These are phyloP conservation scores for Netelia fuscicornis DNA, from an alignment of 2,888 invertebrate genomes.

Conservation along the genomic window DNA sequence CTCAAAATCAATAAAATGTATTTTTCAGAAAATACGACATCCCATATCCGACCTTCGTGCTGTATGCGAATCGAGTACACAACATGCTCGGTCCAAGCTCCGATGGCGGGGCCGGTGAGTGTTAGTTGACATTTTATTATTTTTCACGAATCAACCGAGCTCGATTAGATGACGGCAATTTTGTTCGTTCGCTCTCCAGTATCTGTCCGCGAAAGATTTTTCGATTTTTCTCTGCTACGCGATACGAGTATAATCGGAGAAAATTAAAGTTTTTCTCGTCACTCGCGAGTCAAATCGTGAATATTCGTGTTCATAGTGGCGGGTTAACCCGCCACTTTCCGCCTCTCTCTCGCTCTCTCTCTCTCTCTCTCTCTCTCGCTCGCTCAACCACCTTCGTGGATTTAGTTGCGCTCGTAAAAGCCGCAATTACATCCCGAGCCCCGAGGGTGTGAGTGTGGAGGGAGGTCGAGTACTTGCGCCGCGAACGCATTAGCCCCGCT, in stretches of 20 bases:
- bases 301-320: conserved; percentile 54
- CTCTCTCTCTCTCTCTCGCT: neutral
- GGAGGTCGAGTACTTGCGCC: conserved; percentile 22
- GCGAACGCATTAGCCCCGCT: conserved; percentile 42
- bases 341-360: neutral
- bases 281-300: conserved; percentile 72
- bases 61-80: conserved; percentile 96
- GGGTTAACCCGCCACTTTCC: neutral
- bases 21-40: conserved; percentile 94
- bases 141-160: conserved; percentile 17
- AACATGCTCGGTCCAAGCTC: conserved; percentile 97
- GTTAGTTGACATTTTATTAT: conserved; percentile 75
- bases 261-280: conserved; percentile 27
- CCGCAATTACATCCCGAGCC: conserved; percentile 76
- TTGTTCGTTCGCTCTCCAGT: conserved; percentile 16
- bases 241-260: neutral
- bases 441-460: conserved; percentile 15
- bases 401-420: conserved; percentile 81
- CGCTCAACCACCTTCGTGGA: conserved; percentile 70
- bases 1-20: conserved; percentile 2
- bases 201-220: neutral
- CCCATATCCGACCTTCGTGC: conserved; percentile 96
- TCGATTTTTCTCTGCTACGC: no score
- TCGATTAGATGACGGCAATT: conserved; percentile 46
- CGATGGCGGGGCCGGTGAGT: conserved; percentile 94